A percentile compares a stretch with the other conserved stretches of the same genome.
phyloP scores from a whole-genome alignment of 2,888 invertebrate species.

The Caenorhabditis sp. region DNA sequence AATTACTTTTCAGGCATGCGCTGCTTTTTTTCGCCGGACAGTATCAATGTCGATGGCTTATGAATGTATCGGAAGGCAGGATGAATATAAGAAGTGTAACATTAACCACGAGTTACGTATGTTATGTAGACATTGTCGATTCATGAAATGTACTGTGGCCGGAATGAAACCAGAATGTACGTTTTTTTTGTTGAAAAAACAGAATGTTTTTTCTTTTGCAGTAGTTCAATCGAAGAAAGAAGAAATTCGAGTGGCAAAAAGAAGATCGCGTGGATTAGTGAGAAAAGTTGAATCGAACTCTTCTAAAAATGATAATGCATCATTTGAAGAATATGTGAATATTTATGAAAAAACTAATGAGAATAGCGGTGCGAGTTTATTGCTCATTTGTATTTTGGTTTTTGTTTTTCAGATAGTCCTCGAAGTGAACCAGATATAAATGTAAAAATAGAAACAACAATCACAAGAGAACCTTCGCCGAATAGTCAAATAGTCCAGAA shows the following conservation, averaged over 20 bases:
- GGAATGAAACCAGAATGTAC: slow-evolving; percentile 55
- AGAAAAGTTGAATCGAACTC: neutral
- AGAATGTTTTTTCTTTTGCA: slow-evolving; percentile 21
- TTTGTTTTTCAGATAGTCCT: slow-evolving; percentile 10
- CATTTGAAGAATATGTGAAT: slow-evolving; percentile 35
- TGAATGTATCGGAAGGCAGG: slow-evolving; percentile 44
- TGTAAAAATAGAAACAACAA: neutral
- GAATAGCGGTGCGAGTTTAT: neutral
- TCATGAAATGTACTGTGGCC: slow-evolving; percentile 47
- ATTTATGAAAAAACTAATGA: slow-evolving; percentile 5
- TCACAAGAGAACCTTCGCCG: slow-evolving; percentile 5
- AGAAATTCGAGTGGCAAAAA: slow-evolving; percentile 27
- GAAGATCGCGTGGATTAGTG: slow-evolving; percentile 24
- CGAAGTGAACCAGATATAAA: slow-evolving; percentile 10
- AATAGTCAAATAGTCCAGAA: neutral
- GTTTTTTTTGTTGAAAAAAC: neutral
- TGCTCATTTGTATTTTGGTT: too few species aligned
- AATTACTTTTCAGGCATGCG: slow-evolving; percentile 49
- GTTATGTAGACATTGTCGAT: slow-evolving; percentile 54
- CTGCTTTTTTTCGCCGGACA: slow-evolving; percentile 56
- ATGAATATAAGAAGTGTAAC: slow-evolving; percentile 16
- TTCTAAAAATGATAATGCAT: too few species aligned
- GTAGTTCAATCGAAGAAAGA: slow-evolving; percentile 46
- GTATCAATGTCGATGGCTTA: slow-evolving; percentile 58
- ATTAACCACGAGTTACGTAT: slow-evolving; percentile 49